phyloP scores from a whole-genome alignment of 2,113 vertebrate genomes.

The Petrocephalus microphthalmus region DNA sequence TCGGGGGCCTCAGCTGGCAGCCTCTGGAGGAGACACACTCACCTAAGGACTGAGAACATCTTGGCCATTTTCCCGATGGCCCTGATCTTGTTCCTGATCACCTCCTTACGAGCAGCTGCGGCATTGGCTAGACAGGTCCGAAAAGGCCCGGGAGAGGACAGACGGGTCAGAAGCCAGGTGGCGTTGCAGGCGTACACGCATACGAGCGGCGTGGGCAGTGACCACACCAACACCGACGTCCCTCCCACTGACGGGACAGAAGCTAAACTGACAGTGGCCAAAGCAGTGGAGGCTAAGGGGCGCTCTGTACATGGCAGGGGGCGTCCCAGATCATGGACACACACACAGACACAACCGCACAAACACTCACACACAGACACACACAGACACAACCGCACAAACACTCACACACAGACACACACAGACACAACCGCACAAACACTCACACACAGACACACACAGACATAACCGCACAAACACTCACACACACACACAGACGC shows the following conservation, averaged over 20 bases:
- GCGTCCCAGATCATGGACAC: background rate
- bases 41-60: conserved; percentile 75
- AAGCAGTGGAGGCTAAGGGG: background rate
- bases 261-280: background rate
- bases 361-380: background rate
- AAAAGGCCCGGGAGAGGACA: background rate
- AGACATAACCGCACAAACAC: background rate
- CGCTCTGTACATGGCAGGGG: no score
- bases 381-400: background rate
- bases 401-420: no score
- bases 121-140: conserved; percentile 61
- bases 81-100: conserved; percentile 74
- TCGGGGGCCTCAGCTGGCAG: background rate
- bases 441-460: background rate
- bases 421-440: background rate
- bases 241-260: background rate
- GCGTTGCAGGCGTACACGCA: background rate
- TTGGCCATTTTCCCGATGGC: conserved; percentile 78
- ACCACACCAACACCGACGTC: background rate
- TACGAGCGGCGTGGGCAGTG: background rate
- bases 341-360: background rate
- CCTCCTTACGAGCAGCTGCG: conserved; percentile 70
- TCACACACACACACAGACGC: background rate
- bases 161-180: background rate
- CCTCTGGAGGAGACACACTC: background rate